Evolutionary conservation across 2,888 invertebrate species (phyloP), one percentile per base, ranked within the genome.

Genomic region (Pilophorus perplexus): DNA sequence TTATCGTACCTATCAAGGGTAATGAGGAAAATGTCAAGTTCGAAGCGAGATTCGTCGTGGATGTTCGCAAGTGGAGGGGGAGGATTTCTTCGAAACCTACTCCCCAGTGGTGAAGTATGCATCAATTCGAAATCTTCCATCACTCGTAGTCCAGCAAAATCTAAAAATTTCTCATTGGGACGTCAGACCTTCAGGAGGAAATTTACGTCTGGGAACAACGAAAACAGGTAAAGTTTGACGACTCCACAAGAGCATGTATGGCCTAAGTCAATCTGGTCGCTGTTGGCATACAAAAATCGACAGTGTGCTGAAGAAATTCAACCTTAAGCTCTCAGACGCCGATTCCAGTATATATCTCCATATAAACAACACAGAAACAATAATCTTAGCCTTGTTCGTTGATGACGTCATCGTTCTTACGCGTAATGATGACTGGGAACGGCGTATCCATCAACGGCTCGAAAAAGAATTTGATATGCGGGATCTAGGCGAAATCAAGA

Each of bases 1-100:
- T 0, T 73, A 72, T 46, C 73, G 71, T n/a, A n/a, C n/a, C n/a
- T 59, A 57, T 69, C 3, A 72, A 71, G 44, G 59, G 25, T n/a
- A 16, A 68, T 1, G 46, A 71, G 50, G 71, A 70, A 25, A 27
- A 69, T 8, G 59, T 69, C 14, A 67, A 62, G 22, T 73, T 66
- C 44, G 73, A 73, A 44, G 72, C 74, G 2, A 66, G 73, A 50
- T 60, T 74, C 1, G 73, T 74, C 64, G 70, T 54, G 72, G 72
- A 20, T 75, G 66, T 28, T 71, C 67, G 46, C 74, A 72, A 69
- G 69, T 71, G 55, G 69, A 69, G 14, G 72, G 72, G 1, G 57
- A 67, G 6, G 73, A 74, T 33, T 74, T 71, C 37, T 70, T 72
- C 27, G 71, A 74, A 65, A 71, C 71, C 1, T 73, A 68, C 40